Conservation (phyloP, 1,140 invertebrate species). For the Marisa cornuarietis region DNA sequence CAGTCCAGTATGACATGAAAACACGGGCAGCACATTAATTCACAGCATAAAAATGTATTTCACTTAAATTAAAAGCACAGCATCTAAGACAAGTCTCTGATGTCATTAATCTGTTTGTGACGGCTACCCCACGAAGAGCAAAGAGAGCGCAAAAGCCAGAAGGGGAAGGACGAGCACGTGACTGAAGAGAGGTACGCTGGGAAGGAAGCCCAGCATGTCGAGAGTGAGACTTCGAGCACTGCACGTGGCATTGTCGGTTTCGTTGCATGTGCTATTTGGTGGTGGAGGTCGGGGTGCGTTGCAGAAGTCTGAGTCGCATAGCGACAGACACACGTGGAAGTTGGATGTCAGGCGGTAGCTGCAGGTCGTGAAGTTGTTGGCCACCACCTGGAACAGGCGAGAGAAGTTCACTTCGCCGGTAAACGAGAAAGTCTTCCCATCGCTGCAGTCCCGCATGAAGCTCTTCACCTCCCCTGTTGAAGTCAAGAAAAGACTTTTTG, state of each 20-base stretch:
- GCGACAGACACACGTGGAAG: conserved; percentile 16
- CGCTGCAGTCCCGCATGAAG: conserved; percentile 26
- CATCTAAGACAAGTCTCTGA: too few species aligned
- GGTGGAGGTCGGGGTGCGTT: conserved; percentile 6
- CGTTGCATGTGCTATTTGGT: not conserved
- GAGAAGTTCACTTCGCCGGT: conserved; percentile 3
- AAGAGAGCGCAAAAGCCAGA: not conserved
- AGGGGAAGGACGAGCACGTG: not conserved
- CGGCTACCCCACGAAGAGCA: too few species aligned
- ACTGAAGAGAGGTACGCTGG: conserved; percentile 10
- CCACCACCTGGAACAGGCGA: not conserved
- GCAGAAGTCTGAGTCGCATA: conserved; percentile 23
- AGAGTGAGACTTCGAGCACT: not conserved
- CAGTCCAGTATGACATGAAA: too few species aligned
- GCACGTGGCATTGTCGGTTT: conserved; percentile 9
- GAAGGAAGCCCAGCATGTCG: not conserved
- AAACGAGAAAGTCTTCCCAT: conserved; percentile 21
- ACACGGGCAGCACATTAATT: too few species aligned
- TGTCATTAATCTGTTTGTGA: too few species aligned
- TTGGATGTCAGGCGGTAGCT: conserved; percentile 11
- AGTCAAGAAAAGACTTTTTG: not conserved
- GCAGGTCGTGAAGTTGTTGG: conserved; percentile 24
- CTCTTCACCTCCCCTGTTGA: conserved; percentile 16
- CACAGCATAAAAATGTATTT: too few species aligned
- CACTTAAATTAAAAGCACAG: too few species aligned